Evolutionary conservation across 2,888 invertebrate genomes (phyloP), one percentile per base, ranked within the genome.

Genomic region (Drosophila nr. perissopoda): DNA sequence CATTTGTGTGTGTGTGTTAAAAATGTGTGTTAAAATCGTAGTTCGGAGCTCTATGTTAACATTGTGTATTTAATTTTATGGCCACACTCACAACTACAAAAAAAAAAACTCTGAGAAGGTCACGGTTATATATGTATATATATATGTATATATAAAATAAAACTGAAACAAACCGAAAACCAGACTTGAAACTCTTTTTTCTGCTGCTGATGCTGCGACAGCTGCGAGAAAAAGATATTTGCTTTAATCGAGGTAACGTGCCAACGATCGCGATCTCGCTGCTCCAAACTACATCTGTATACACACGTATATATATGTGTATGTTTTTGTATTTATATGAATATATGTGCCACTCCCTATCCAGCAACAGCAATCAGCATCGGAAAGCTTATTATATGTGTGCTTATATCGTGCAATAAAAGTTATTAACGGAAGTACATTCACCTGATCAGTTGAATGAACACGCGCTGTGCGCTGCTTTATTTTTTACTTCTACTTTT

Each of bases 391-490:
- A 42, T 42, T 46, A 31, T 49, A 53, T 46, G 38, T 46, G 63
- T n/a, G 38, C 61, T 61, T 38, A 57, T 53, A 67, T 40, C 67
- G 53, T 53, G 27, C 53, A 57, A 56, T 51, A 71, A 86, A 63
- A 77, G 72, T 74, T 88, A 84, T 84, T 75, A 86, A 81, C 89
- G 87, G 88, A 87, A 89, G 87, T 89, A 89, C 87, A 80, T 87
- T 87, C 87, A 87, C 89, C 87, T 87, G 87, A 80, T 83, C 88
- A 86, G 88, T 86, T 86, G 88, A 86, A 86, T 88, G 88, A 86
- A 84, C 86, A 86, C 79, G 82, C 74, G 72, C 71, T 38, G 46
- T 46, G 54, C 71, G 74, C 53, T 73, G 67, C 70, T 73, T 71
- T 71, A 54, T 73, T 76, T 60, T 67, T 66, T 71, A 72, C 77